Percentiles rank a stretch among this genome's conserved stretches.
Evolutionary conservation across 2,888 invertebrate genomes (phyloP).

Genomic region (Cantharis nigra): DNA sequence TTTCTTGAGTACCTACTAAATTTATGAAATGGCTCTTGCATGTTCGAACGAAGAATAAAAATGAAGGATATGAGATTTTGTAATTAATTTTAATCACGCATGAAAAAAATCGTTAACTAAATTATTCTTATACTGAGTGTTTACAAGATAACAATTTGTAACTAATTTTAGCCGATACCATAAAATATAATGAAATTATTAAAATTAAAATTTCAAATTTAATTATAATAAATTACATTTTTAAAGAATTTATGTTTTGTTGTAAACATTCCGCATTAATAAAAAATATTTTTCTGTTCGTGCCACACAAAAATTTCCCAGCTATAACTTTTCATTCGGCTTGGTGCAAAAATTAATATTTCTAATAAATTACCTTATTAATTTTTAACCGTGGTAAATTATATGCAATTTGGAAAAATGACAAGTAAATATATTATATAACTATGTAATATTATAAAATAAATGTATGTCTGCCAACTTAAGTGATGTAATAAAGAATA

Average conservation of each 20-base stretch:
- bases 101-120: not conserved
- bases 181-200: not conserved
- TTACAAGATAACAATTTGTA: not conserved
- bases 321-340: not conserved
- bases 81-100: slow-evolving; percentile 4
- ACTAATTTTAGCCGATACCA: not conserved
- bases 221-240: not conserved
- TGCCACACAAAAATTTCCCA: not conserved
- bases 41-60: slow-evolving; percentile 11
- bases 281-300: not conserved
- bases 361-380: not conserved
- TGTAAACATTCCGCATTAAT: not conserved
- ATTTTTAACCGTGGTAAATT: not conserved
- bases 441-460: not conserved
- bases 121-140: not conserved
- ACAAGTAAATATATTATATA: not conserved
- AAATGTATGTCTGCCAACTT: not conserved
- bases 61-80: not conserved
- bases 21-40: slow-evolving; percentile 7
- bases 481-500: not conserved
- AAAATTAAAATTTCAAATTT: not conserved
- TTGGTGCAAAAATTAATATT: not conserved
- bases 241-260: not conserved
- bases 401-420: not conserved
- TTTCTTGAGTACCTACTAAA: slow-evolving; percentile 7